Conservation (phyloP, 1,140 invertebrate species). For the Lineus longissimus region DNA sequence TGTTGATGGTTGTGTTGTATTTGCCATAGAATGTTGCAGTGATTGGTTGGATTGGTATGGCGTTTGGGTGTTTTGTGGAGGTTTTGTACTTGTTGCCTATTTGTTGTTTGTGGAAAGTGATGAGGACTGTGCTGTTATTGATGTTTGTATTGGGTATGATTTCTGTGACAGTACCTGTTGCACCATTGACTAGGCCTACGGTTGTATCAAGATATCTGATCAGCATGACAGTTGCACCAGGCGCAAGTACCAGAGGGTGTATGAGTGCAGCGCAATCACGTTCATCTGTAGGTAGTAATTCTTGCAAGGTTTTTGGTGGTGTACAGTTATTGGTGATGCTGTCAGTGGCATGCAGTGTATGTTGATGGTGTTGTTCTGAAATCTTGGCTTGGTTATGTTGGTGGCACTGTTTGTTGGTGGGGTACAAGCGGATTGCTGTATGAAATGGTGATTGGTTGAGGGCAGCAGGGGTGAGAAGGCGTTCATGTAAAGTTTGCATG, state of each 20-base stretch:
- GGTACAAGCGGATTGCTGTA: neutral
- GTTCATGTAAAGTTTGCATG: neutral
- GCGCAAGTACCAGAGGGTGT: neutral
- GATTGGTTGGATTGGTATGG: neutral
- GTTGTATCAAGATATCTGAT: neutral
- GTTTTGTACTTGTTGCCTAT: neutral
- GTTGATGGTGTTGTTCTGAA: neutral
- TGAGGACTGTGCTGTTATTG: neutral
- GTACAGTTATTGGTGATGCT: neutral
- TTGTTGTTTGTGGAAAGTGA: neutral
- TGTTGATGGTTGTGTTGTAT: neutral
- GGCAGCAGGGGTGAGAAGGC: neutral
- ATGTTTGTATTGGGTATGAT: neutral
- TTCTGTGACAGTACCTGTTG: neutral
- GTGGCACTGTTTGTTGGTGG: neutral
- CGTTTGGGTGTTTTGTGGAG: neutral
- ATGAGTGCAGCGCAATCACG: neutral
- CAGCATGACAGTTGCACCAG: neutral
- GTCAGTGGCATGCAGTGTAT: neutral
- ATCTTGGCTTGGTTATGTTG: neutral
- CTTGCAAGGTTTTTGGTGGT: neutral
- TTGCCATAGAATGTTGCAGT: neutral
- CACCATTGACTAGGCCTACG: neutral
- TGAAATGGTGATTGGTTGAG: neutral
- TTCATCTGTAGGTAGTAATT: neutral